Conservation (phyloP, 2,888 invertebrate species). For the Rhagonycha fulva region DNA sequence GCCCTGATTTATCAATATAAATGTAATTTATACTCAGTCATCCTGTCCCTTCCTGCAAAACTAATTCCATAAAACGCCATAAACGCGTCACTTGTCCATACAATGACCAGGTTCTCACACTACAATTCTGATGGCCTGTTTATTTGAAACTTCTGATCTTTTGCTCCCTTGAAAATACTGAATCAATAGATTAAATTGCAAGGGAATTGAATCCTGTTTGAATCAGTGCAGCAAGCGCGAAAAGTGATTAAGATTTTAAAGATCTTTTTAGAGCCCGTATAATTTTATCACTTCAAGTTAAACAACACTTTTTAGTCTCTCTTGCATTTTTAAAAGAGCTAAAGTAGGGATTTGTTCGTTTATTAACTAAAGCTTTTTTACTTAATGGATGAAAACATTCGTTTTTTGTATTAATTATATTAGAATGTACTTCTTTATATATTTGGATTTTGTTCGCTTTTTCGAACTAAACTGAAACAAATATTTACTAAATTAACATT, state of each 20-base stretch:
- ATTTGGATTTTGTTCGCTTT: not conserved
- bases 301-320: constrained; percentile 51
- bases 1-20: not conserved
- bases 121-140: constrained; percentile 52
- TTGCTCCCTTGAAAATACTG: constrained; percentile 53
- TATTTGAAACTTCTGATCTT: constrained; percentile 53
- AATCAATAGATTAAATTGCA: constrained; percentile 55
- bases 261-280: constrained; percentile 49
- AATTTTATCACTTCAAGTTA: constrained; percentile 51
- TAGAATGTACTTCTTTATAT: constrained; percentile 22
- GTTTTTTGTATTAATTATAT: constrained; percentile 47
- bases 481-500: constrained; percentile 4
- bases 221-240: constrained; percentile 49
- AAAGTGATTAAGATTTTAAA: constrained; percentile 56
- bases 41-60: constrained; percentile 33
- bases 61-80: constrained; percentile 44
- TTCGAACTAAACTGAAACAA: not conserved
- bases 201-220: constrained; percentile 46
- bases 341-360: constrained; percentile 49
- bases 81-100: constrained; percentile 51
- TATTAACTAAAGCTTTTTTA: constrained; percentile 49
- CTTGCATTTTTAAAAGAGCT: constrained; percentile 51
- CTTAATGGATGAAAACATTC: constrained; percentile 45
- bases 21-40: constrained; percentile 12
- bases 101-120: constrained; percentile 53